Conservation (phyloP, 2,113 vertebrate species). For the Myrmophylax atrothorax region DNA sequence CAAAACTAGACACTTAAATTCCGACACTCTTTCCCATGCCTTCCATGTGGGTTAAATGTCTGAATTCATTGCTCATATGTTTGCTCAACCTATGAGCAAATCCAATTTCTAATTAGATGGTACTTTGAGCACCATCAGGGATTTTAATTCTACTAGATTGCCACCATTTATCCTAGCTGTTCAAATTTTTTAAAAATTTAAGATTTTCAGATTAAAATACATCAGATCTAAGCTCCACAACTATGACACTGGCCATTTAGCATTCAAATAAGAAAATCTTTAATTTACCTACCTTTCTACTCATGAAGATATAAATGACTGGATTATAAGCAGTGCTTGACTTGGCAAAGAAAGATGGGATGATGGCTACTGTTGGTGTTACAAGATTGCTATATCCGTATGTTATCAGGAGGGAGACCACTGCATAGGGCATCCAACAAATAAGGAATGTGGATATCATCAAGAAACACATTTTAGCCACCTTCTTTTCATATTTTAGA, state of each 20-base stretch:
- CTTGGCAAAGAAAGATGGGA: slow-evolving; percentile 90
- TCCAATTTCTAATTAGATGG: not conserved
- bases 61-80: not conserved
- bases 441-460: slow-evolving; percentile 89
- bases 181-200: not conserved
- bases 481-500: slow-evolving; percentile 89
- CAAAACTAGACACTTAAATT: not conserved
- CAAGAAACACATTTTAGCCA: slow-evolving; percentile 89
- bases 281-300: slow-evolving; percentile 83
- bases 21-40: not conserved
- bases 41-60: not conserved
- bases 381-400: slow-evolving; percentile 82
- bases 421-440: slow-evolving; percentile 90
- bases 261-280: not conserved
- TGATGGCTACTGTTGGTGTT: slow-evolving; percentile 85
- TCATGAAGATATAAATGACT: slow-evolving; percentile 91
- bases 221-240: not conserved
- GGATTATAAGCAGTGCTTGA: slow-evolving; percentile 90
- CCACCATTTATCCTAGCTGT: not conserved
- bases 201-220: not conserved
- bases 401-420: slow-evolving; percentile 86
- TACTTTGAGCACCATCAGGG: not conserved
- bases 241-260: not conserved
- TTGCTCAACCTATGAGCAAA: not conserved
- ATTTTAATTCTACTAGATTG: not conserved